These are phyloP conservation scores for Erethizon dorsatum DNA, from an alignment of 2,797 vertebrate genomes.

Conservation along the genomic window DNA sequence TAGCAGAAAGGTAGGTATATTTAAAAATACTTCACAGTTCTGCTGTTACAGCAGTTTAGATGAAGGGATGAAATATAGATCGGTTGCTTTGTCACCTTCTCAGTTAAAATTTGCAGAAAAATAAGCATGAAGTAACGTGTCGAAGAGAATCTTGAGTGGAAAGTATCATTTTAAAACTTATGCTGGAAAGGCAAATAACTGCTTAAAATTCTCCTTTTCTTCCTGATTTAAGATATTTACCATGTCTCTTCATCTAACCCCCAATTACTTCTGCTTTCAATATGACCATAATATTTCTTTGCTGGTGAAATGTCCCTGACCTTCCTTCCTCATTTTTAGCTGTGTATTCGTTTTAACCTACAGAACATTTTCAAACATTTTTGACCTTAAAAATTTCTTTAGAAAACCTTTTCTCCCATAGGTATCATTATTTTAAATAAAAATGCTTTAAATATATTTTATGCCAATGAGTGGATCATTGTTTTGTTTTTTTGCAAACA, in stretches of 20 bases:
- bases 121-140: not conserved
- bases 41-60: accelerated
- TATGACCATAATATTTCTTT: constrained; percentile 7
- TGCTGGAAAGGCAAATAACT: not conserved
- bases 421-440: constrained; percentile 36
- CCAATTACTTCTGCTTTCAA: constrained; percentile 7
- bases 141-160: not conserved
- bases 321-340: not conserved
- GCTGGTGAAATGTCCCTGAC: not conserved
- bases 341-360: not conserved
- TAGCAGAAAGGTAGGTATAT: constrained; percentile 93
- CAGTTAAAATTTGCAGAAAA: not conserved
- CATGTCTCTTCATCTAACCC: not conserved
- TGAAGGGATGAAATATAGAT: not conserved
- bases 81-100: not conserved
- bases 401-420: not conserved
- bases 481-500: not conserved
- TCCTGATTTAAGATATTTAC: not conserved
- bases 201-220: not conserved
- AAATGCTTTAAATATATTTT: constrained; percentile 53
- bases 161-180: constrained; percentile 3
- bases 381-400: not conserved
- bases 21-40: not conserved
- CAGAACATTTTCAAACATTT: constrained; percentile 17
- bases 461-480: not conserved